Conservation (phyloP, 2,113 vertebrate genomes). For the human region DNA sequence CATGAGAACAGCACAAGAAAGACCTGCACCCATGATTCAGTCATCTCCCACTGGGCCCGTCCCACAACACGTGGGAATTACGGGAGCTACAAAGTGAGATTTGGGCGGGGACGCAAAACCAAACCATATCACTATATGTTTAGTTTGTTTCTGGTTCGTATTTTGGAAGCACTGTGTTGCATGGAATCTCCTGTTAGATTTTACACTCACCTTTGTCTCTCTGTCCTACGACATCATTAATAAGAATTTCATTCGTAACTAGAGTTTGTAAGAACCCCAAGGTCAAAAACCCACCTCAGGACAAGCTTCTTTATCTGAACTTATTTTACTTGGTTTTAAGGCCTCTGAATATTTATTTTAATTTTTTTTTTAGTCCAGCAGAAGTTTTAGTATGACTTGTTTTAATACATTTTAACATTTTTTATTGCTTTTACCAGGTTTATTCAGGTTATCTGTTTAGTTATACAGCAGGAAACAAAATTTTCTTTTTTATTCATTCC, state of each 20-base stretch:
- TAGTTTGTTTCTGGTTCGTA: neutral
- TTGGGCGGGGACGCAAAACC: accelerated
- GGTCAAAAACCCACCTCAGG: neutral
- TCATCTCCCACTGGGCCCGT: no score
- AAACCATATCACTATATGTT: neutral
- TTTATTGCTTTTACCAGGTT: conserved; percentile 4
- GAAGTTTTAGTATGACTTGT: neutral
- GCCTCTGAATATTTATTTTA: conserved; percentile 4
- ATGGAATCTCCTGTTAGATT: neutral
- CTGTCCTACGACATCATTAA: neutral
- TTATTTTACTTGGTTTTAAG: conserved; percentile 14
- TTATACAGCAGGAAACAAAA: neutral
- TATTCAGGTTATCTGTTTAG: conserved; percentile 15
- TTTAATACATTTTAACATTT: conserved; percentile 3
- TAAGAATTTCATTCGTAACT: neutral
- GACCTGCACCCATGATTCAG: no score
- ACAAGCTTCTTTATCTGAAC: neutral
- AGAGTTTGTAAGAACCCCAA: neutral
- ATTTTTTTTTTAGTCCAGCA: conserved; percentile 3
- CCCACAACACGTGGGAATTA: no score
- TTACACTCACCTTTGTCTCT: neutral
- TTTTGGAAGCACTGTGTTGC: neutral
- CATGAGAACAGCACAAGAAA: no score
- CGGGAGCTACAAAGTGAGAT: no score
- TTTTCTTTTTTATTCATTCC: conserved; percentile 22